Conservation (phyloP, 2,113 vertebrate species). For the Cinclus cinclus region DNA sequence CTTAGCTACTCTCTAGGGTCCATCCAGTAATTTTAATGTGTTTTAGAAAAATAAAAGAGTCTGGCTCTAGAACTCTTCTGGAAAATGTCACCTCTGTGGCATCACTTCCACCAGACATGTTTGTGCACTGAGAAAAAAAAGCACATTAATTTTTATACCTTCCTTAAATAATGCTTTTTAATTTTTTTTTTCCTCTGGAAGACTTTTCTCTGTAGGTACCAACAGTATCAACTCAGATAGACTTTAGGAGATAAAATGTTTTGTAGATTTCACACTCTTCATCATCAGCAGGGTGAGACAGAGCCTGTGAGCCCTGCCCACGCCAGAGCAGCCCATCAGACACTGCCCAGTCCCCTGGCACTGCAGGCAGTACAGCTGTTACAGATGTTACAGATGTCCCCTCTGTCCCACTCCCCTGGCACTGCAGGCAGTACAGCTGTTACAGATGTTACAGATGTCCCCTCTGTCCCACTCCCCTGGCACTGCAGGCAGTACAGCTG, state of each 20-base stretch:
- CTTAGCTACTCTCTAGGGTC: not conserved
- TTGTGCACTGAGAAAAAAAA: not conserved
- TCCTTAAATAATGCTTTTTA: not conserved
- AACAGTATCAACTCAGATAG: not conserved
- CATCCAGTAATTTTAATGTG: not conserved
- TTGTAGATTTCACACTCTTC: not conserved
- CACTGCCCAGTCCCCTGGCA: not conserved
- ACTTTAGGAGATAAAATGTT: not conserved
- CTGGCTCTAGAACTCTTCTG: not conserved
- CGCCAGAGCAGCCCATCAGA: not conserved
- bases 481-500: no score
- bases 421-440: no score
- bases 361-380: not conserved
- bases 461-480: no score
- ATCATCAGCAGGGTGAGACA: not conserved
- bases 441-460: no score
- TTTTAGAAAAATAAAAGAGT: not conserved
- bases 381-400: no score
- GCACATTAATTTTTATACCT: not conserved
- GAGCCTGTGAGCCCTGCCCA: rapidly evolving
- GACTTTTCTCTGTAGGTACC: not conserved
- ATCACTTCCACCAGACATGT: not conserved
- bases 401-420: no score
- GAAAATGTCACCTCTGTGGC: not conserved
- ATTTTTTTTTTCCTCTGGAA: not conserved